Conservation (phyloP, 2,113 vertebrate species). For the Ptyas mucosa region DNA sequence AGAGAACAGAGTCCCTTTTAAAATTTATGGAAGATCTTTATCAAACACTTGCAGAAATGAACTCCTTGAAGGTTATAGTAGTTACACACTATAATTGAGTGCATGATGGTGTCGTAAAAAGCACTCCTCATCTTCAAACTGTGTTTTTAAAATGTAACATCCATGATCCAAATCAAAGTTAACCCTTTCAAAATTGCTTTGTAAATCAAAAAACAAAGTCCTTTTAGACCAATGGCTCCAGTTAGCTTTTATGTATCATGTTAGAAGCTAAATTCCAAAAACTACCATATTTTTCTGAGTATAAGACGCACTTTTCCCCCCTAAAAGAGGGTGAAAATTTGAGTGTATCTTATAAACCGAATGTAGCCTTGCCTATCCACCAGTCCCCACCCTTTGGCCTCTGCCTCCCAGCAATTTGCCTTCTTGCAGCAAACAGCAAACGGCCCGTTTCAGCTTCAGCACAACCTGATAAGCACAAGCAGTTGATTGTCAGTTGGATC, state of each 20-base stretch:
- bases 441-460: too few species aligned
- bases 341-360: too few species aligned
- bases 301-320: too few species aligned
- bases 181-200: not conserved
- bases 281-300: not conserved
- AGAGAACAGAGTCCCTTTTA: constrained; percentile 43
- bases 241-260: not conserved
- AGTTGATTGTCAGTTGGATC: too few species aligned
- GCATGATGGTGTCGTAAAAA: not conserved
- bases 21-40: constrained; percentile 53
- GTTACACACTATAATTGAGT: constrained; percentile 4
- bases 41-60: constrained; percentile 53
- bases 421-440: too few species aligned
- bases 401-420: too few species aligned
- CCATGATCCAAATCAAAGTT: not conserved
- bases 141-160: constrained; percentile 26
- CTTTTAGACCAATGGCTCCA: not conserved
- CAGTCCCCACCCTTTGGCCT: too few species aligned
- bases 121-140: constrained; percentile 10
- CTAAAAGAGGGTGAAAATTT: too few species aligned
- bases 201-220: not conserved
- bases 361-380: too few species aligned
- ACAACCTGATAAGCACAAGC: too few species aligned
- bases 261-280: not conserved
- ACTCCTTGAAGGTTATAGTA: constrained; percentile 39